These are phyloP conservation scores for Seriola quinqueradiata DNA, from an alignment of 2,113 vertebrate species.

Conservation along the genomic window DNA sequence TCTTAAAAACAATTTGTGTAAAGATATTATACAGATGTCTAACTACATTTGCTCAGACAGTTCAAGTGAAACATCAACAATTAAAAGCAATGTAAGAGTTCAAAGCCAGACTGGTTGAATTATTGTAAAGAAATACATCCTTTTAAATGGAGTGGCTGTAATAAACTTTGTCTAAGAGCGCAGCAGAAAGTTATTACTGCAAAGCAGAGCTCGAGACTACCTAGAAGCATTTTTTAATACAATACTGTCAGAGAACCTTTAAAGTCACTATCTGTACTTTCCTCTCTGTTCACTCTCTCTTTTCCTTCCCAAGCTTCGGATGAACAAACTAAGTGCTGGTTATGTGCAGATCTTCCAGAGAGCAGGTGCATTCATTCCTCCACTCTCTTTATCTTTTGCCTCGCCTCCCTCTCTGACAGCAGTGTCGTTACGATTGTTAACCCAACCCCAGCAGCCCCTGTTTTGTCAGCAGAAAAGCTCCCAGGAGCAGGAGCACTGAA, in stretches of 20 bases:
- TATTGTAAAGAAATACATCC: not conserved
- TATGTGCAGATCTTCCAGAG: not conserved
- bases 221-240: conserved; percentile 19
- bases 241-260: conserved; percentile 10
- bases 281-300: not conserved
- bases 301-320: not conserved
- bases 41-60: not conserved
- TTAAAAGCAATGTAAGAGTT: not conserved
- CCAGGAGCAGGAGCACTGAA: conserved; percentile 39
- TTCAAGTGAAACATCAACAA: not conserved
- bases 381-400: conserved; percentile 36
- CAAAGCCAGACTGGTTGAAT: not conserved
- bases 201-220: conserved; percentile 10
- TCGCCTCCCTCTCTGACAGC: conserved; percentile 47
- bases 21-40: not conserved
- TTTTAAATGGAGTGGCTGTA: conserved; percentile 24
- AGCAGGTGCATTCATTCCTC: conserved; percentile 32
- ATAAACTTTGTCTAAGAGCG: not conserved
- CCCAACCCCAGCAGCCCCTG: conserved; percentile 40
- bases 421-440: conserved; percentile 54
- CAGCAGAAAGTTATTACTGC: conserved; percentile 14
- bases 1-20: not conserved
- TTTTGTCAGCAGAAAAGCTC: conserved; percentile 72
- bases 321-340: conserved; percentile 1
- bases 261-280: not conserved